phyloP scores from a whole-genome alignment of 2,113 vertebrate genomes.

The Amazona guildingii region DNA sequence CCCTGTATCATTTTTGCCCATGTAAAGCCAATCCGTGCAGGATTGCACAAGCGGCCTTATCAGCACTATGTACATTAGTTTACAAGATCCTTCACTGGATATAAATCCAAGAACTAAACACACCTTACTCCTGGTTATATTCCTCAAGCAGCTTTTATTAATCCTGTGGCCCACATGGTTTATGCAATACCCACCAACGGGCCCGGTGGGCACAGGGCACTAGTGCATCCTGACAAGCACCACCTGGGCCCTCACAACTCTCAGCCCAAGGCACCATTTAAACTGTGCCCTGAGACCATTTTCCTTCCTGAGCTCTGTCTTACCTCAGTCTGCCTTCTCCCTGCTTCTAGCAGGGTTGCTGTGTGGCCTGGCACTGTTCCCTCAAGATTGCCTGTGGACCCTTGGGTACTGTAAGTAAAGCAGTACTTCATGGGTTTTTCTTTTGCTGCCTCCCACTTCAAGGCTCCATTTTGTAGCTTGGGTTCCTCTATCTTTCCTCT shows the following conservation, averaged over 20 bases:
- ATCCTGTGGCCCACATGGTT: rapidly evolving
- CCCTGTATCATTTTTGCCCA: rapidly evolving
- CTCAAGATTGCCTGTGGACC: rapidly evolving
- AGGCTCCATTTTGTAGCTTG: neutral
- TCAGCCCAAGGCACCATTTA: rapidly evolving
- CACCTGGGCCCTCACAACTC: rapidly evolving
- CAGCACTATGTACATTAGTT: rapidly evolving
- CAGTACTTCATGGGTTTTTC: neutral
- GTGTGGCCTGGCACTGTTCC: rapidly evolving
- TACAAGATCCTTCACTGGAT: rapidly evolving
- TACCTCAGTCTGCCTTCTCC: neutral
- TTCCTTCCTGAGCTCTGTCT: rapidly evolving
- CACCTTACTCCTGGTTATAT: neutral
- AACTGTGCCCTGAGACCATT: rapidly evolving
- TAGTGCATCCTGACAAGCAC: rapidly evolving
- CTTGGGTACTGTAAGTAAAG: neutral
- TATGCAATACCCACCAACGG: neutral
- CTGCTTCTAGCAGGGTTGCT: too few relatives aligned
- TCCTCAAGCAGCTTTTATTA: neutral
- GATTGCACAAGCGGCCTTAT: neutral
- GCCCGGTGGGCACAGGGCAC: neutral
- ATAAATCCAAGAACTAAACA: neutral
- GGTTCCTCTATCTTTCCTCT: neutral
- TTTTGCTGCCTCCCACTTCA: neutral
- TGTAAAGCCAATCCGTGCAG: rapidly evolving